Percentiles rank a stretch among this genome's conserved stretches.
These are phyloP conservation scores for Cochlearius cochlearius DNA, from an alignment of 2,113 vertebrate species.

Conservation along the genomic window DNA sequence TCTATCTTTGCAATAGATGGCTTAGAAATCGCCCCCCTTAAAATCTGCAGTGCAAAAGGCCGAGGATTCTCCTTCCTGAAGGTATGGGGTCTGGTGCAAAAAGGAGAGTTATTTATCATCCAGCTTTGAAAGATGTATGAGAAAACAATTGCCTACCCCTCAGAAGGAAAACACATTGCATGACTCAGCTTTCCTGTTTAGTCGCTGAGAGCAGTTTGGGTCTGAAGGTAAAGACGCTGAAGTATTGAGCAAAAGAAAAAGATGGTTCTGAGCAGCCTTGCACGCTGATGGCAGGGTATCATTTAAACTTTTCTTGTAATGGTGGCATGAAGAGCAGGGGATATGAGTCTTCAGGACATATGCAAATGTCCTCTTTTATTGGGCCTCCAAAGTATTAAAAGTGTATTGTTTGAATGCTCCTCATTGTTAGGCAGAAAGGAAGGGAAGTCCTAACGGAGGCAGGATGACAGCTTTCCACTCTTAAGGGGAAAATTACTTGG, in stretches of 20 bases:
- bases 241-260: background rate
- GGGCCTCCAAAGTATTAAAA: background rate
- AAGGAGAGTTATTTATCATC: background rate
- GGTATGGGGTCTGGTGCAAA: background rate
- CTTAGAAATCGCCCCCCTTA: background rate
- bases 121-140: background rate
- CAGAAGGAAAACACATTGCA: background rate
- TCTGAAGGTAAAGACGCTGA: background rate
- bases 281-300: fast-evolving
- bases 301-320: background rate
- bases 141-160: background rate
- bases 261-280: fast-evolving
- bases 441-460: background rate
- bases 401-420: background rate
- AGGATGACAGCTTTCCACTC: background rate
- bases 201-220: background rate
- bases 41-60: background rate
- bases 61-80: background rate
- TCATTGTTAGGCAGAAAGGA: background rate
- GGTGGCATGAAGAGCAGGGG: background rate
- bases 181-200: background rate
- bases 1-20: background rate
- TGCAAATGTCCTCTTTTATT: background rate
- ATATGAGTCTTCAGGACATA: background rate
- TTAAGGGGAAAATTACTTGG: background rate